Evolutionary conservation across 2,797 vertebrate species (phyloP), one percentile per base, ranked within the genome.

Genomic region (Otolemur crassicaudatus): DNA sequence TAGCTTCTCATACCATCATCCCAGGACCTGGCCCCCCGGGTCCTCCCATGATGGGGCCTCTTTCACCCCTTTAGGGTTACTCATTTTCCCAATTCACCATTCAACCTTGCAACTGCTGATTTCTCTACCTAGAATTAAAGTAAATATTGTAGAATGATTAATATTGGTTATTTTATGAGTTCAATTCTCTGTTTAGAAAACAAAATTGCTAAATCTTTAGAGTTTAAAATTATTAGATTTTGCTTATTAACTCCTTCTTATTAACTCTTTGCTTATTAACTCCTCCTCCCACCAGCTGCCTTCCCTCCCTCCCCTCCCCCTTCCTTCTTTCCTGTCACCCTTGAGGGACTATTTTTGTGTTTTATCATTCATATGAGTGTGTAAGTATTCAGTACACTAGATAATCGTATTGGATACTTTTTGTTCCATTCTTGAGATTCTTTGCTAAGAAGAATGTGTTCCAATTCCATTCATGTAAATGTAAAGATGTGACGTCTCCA

Each of bases 191-290:
- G 2, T 63, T 81, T 63, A 73, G 69, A 72, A 94, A 95, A 56
- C 84, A 43, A 69, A 75, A 56, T 69, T 25, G 0, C 29, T 56
- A 19, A 17, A 92, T 77, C 4, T 75, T 53, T 80, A 83, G n/a
- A 14, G 46, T 81, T 89, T 58, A 58, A 7, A 49, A 94, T 23
- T 53, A 19, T 84, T 14, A 23, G 19, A 34, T 77, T 86, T 58
- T 85, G 8, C 17, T 80, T 91, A 79, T 82, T 79, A 80, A 94
- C 31, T 75, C 49, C 90, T 92, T 72, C 27, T n/a, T n/a, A n/a
- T n/a, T n/a, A n/a, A n/a, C n/a, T n/a, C n/a, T n/a, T n/a, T n/a
- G n/a, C n/a, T n/a, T n/a, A n/a, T n/a, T n/a, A n/a, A n/a, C n/a
- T n/a, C n/a, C n/a, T n/a, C n/a, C n/a, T n/a, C n/a, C n/a, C n/a